These are phyloP conservation scores for Erethizon dorsatum DNA, from an alignment of 2,797 vertebrate species.

Conservation along the genomic window DNA sequence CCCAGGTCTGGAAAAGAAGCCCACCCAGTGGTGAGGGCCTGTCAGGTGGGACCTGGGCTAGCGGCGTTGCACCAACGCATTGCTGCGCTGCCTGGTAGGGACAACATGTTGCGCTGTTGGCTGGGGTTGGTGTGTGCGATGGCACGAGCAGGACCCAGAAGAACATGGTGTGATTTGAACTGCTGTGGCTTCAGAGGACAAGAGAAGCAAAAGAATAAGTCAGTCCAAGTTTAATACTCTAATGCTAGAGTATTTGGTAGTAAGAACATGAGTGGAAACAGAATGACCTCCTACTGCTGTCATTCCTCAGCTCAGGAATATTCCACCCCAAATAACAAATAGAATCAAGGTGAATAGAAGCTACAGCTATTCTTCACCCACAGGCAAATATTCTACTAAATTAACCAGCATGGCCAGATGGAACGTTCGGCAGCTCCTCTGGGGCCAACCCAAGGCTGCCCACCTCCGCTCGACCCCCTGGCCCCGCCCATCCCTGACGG, in stretches of 20 bases:
- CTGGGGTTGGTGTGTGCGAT: neutral
- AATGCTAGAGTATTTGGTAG: slow-evolving; percentile 28
- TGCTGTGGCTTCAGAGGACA: neutral
- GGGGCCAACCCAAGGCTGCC: neutral
- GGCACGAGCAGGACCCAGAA: slow-evolving; percentile 36
- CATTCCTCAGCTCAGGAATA: neutral
- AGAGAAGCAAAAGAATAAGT: neutral
- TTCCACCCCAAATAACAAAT: neutral
- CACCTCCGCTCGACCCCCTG: too few species aligned
- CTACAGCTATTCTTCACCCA: neutral
- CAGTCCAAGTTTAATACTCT: neutral
- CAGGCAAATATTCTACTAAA: neutral
- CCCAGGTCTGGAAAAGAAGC: slow-evolving; percentile 73
- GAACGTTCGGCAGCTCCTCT: slow-evolving; percentile 61
- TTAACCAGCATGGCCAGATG: neutral
- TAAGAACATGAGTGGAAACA: slow-evolving; percentile 11
- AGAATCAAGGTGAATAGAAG: neutral
- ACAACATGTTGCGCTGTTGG: neutral
- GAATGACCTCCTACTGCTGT: neutral
- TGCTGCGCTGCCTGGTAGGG: neutral
- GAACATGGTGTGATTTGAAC: slow-evolving; percentile 53
- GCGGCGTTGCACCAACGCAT: neutral
- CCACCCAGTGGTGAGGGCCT: slow-evolving; percentile 17
- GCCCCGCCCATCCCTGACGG: neutral
- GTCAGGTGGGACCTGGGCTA: neutral